Conservation (phyloP, 2,888 invertebrate species). For the Argyresthia albistria region DNA sequence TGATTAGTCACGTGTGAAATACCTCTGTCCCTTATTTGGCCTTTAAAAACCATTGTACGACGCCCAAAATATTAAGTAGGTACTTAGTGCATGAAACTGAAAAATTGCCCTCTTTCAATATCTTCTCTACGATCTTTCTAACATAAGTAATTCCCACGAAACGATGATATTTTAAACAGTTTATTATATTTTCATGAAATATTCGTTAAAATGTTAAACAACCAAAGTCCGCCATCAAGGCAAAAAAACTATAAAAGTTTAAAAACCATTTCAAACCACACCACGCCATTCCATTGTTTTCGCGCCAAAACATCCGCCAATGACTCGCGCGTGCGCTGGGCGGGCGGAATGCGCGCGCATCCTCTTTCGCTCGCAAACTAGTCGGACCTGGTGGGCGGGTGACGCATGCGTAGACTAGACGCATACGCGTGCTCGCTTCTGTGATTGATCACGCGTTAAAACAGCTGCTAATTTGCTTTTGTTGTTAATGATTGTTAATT, state of each 20-base stretch:
- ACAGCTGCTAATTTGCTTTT: background rate
- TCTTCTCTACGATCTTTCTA: too few relatives aligned
- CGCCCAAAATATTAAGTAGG: too few relatives aligned
- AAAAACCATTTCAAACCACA: background rate
- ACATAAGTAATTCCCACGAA: too few relatives aligned
- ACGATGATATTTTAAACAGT: background rate
- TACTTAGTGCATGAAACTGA: too few relatives aligned
- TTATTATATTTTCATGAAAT: background rate
- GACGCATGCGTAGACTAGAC: background rate
- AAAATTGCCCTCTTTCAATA: too few relatives aligned
- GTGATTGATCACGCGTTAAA: background rate
- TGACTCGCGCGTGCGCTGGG: background rate
- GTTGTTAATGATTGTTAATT: background rate
- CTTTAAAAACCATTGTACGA: too few relatives aligned
- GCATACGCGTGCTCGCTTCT: background rate
- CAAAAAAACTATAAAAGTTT: background rate
- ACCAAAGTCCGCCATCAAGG: background rate
- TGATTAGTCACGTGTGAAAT: too few relatives aligned
- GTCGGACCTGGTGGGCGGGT: background rate
- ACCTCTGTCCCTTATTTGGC: too few relatives aligned
- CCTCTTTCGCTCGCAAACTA: background rate
- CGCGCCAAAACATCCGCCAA: background rate
- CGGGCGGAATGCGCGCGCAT: constrained; percentile 3
- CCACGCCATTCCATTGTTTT: background rate
- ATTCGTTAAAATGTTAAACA: background rate